Evolutionary conservation across 2,888 invertebrate genomes (phyloP), one percentile per base, ranked within the genome.

Genomic region (Adelphocoris suturalis): DNA sequence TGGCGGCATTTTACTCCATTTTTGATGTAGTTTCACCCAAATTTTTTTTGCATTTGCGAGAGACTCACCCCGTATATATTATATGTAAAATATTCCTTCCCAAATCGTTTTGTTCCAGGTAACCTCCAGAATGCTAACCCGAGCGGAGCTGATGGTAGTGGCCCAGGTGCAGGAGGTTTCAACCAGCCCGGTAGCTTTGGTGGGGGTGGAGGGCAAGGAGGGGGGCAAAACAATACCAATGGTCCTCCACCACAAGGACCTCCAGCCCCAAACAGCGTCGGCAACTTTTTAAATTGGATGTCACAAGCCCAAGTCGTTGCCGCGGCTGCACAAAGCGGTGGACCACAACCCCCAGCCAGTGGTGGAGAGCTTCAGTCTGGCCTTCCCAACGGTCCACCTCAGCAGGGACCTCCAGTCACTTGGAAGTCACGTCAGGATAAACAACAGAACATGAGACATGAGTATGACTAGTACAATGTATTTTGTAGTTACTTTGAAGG

Each of bases 381-480:
- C 12, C 68, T 68, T 27, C 86, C 68, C 13, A 86, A 86, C 27
- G 86, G 86, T 19, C 86, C 86, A 12, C 86, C 86, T 16, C 86
- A 86, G n/a, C 86, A 61, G 27, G 75, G 75, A 37, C 86, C 86
- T 14, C 75, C 75, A 12, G 68, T 86, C 75, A 68, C 46, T 55
- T 86, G 86, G 86, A 86, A 86, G 48, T 48, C 86, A 11, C 85
- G 85, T 14, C 76, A 68, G 13, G 86, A 86, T 46, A 86, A 86
- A 47, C 47, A 86, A 19, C 86, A 86, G 19, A 86, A 86, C 86
- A 55, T 61, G 55, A 61, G 47, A 16, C 68, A 61, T 48, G 55
- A 86, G 86, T 86, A 86, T 68, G 86, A 86, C 19, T 86, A 86
- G 86, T 86, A 75, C 75, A 37, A 68, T 85, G 76, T 76, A 47